Base-by-base conservation (phyloP, 2,797 vertebrate genomes). In the Chrosomus eos region DNA sequence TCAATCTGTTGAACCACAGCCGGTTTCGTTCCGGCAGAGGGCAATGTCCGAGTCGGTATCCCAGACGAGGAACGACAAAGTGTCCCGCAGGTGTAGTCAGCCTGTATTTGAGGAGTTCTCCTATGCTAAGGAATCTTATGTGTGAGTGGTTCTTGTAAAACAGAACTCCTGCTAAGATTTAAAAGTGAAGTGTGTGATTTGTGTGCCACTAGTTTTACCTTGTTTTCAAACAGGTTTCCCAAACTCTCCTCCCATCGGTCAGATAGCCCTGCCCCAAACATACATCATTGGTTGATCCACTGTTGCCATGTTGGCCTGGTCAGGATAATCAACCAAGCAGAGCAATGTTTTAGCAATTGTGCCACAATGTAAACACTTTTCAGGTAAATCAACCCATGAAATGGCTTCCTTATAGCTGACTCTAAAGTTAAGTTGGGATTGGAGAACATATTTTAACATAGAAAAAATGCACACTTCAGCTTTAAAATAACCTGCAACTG, bases 81-180 rank as follows among this genome's bases (percentile, higher is more conserved):
- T 95, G 83, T 90, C 88, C 6, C 92, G 21, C 23, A 94, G 95
- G 53, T 97, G 96, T 77, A 97, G 96, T 90, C 98, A 97, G 87
- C 95, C 95, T 0, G 88, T 95, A 88, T 97, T 98, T 88, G 97
- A 98, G 82, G 95, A 97, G 13, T 90, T 97, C 78, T 95, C 93
- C 1, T 95, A 94, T 19, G 95, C 96, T n/a, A 98, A 97, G 92
- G 98, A 99, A 92, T 99, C 98, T 43, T 99, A 97, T 0, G 96
- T 99, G 88, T 99, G 94, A 96, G 84, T 80, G 81, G 84, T 85
- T 87, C 66, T 62, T 40, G 18, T 58, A 53, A 53, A 38, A 64
- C 13, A 8, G 6, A 36, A 36, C 71, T 26, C 67, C 7, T 60
- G 11, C 71, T 40, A 40, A 70, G 23, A 83, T 48, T 18, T 28